Evolutionary conservation across 2,113 vertebrate species (phyloP).

Genomic region (Triplophysa dalaica): DNA sequence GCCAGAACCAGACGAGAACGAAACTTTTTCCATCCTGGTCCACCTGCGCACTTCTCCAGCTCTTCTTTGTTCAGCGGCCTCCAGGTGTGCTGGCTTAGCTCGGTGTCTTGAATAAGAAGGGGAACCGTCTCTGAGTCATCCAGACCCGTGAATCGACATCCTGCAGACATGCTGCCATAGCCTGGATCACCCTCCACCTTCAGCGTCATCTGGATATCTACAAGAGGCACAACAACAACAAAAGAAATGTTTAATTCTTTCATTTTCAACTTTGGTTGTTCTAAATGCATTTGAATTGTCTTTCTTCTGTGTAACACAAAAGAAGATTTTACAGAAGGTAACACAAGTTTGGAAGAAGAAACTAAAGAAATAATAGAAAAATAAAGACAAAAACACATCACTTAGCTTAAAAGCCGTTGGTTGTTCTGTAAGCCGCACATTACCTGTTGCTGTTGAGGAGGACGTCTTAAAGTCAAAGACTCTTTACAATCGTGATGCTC

Average conservation of each 20-base stretch:
- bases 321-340: too few species aligned
- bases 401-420: too few species aligned
- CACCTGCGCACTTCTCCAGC: conserved; percentile 62
- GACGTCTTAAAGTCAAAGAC: neutral
- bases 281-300: too few species aligned
- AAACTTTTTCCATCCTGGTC: conserved; percentile 65
- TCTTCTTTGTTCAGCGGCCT: conserved; percentile 63
- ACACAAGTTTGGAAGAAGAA: too few species aligned
- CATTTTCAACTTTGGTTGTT: neutral
- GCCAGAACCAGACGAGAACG: conserved; percentile 65
- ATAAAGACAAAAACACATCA: too few species aligned
- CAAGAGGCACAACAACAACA: too few species aligned
- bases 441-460: neutral
- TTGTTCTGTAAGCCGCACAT: neutral
- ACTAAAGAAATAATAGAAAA: too few species aligned
- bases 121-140: conserved; percentile 59
- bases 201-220: conserved; percentile 62
- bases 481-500: neutral
- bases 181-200: conserved; percentile 60
- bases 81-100: conserved; percentile 42
- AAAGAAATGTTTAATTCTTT: too few species aligned
- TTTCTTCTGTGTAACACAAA: too few species aligned
- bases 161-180: conserved; percentile 53
- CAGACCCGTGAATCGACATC: conserved; percentile 9
- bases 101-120: conserved; percentile 60